These are phyloP conservation scores for Grapholita molesta DNA, from an alignment of 1,140 invertebrate species.

Conservation along the genomic window DNA sequence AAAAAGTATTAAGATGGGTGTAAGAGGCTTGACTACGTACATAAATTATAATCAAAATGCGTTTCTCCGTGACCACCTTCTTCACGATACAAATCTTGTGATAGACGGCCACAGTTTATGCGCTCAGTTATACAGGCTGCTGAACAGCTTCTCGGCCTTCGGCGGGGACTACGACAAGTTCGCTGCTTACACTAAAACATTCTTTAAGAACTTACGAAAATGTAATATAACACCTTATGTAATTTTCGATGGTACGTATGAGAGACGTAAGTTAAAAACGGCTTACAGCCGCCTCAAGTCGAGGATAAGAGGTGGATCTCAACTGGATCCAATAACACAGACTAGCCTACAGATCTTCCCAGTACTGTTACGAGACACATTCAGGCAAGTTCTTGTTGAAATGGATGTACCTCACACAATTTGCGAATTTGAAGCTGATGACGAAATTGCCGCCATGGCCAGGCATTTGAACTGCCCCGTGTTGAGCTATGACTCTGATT, in stretches of 20 bases:
- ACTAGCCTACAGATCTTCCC: constrained; percentile 81
- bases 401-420: constrained; percentile 82
- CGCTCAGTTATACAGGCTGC: constrained; percentile 84
- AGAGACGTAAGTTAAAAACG: constrained; percentile 87
- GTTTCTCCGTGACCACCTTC: constrained; percentile 81
- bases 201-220: constrained; percentile 84
- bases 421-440: constrained; percentile 92
- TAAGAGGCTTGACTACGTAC: constrained; percentile 89
- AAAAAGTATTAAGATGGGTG: constrained; percentile 82
- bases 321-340: constrained; percentile 68
- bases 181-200: constrained; percentile 80
- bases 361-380: constrained; percentile 84
- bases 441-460: constrained; percentile 88
- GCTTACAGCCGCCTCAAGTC: constrained; percentile 80
- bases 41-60: constrained; percentile 83
- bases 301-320: constrained; percentile 79
- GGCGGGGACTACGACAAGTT: constrained; percentile 93
- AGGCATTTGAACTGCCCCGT: constrained; percentile 88
- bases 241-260: constrained; percentile 90
- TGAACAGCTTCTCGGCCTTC: constrained; percentile 84
- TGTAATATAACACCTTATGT: constrained; percentile 89
- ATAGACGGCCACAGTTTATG: constrained; percentile 91
- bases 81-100: constrained; percentile 85
- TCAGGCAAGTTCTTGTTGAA: constrained; percentile 82
- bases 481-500: constrained; percentile 94